Evolutionary conservation across 2,797 vertebrate species (phyloP), one percentile per base, ranked within the genome.

Genomic region (Alauda arvensis): DNA sequence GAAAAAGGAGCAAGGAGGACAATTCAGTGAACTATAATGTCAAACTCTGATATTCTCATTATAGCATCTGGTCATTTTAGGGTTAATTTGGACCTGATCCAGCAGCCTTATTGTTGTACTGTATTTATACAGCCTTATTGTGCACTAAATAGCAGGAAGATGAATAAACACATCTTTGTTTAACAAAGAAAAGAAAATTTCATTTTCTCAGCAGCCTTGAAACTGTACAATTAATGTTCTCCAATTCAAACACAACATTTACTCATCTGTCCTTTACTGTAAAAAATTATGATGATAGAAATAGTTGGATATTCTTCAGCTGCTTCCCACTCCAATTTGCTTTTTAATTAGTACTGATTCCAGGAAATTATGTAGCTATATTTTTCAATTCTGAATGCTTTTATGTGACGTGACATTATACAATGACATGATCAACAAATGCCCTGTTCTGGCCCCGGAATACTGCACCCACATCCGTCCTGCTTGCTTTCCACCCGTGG

Each of bases 301-400:
- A 91, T 76, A 67, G 75, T 40, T 92, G 70, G 51, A 87, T 81
- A 63, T 81, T 75, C 57, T 86, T 94, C 77, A 87, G 56, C 60
- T 91, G 56, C 42, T 92, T 42, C 46, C 57, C 61, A 66, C 37
- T 92, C 34, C 61, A 85, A 72, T 83, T 83, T 70, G 39, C n/a
- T 89, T 90, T 89, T 91, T 89, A 87, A 95, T 93, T 93, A 91
- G 65, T 62, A 70, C 57, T 39, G 87, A 88, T 87, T 77, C 77
- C 67, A 81, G 70, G 43, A 94, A 85, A 88, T 74, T 61, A 74
- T 37, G 26, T 24, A 6, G 26, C 16, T 77, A 85, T 67, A 67
- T 74, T 89, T 91, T 77, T 91, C 90, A 70, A 39, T 25, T 48
- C 57, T 49, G 14, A 42, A 26, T 68, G 52, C 40, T 55, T 87